Evolutionary conservation across 2,797 vertebrate species (phyloP).

Genomic region (Anas capensis): DNA sequence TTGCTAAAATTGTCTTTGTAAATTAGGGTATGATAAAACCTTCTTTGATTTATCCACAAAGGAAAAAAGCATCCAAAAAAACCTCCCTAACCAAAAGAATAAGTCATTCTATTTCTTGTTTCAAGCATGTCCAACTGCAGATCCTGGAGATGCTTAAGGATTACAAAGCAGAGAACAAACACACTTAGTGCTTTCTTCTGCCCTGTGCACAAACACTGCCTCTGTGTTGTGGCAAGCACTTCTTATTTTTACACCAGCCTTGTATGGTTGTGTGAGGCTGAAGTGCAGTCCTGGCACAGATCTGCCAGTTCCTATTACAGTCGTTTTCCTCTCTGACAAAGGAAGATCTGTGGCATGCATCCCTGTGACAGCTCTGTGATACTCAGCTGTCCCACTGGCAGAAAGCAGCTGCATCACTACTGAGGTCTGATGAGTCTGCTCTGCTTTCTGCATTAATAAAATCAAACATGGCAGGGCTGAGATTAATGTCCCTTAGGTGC

Average conservation of each 20-base stretch:
- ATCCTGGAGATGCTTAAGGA: neutral
- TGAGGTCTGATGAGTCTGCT: neutral
- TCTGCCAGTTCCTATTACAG: slow-evolving; percentile 13
- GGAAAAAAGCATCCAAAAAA: neutral
- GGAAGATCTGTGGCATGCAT: neutral
- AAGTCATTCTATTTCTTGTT: neutral
- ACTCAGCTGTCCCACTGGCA: neutral
- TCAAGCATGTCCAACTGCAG: neutral
- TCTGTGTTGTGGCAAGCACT: neutral
- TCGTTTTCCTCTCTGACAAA: neutral
- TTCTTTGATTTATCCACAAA: neutral
- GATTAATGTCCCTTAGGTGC: neutral
- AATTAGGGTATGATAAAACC: neutral
- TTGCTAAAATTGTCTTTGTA: slow-evolving; percentile 17
- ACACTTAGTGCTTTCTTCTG: neutral
- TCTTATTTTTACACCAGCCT: neutral
- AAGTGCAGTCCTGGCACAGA: slow-evolving; percentile 25
- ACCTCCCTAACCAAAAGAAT: neutral
- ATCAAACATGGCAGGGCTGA: neutral
- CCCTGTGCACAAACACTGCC: neutral
- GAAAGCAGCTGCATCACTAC: slow-evolving; percentile 18
- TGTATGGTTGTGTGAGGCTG: neutral
- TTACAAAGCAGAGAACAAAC: neutral
- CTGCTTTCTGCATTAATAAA: slow-evolving; percentile 25
- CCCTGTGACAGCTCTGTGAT: neutral